Conservation (phyloP, 2,888 invertebrate species). For the Monochamus alternatus region DNA sequence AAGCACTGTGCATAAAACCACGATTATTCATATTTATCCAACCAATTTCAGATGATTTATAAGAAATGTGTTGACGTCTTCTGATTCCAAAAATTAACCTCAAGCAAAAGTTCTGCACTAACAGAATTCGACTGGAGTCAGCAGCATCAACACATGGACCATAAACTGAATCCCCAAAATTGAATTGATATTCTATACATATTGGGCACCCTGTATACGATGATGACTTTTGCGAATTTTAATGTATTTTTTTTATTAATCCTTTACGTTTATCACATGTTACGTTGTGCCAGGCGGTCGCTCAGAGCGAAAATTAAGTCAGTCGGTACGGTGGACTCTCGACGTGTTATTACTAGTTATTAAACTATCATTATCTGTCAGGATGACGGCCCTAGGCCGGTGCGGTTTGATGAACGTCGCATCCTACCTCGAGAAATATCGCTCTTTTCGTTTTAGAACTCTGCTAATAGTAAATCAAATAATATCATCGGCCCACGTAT, state of each 20-base stretch:
- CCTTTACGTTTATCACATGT: conserved; percentile 1
- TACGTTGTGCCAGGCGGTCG: conserved; percentile 9
- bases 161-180: too few relatives aligned
- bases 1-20: too few relatives aligned
- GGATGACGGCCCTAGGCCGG: conserved; percentile 22
- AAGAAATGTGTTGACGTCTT: too few relatives aligned
- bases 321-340: conserved; percentile 12
- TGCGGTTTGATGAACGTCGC: conserved; percentile 26
- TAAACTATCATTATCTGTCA: conserved; percentile 33
- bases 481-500: conserved; percentile 13
- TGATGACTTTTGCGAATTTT: neutral
- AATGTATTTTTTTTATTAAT: neutral
- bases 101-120: too few relatives aligned
- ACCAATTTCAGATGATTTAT: too few relatives aligned
- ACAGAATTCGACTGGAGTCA: too few relatives aligned
- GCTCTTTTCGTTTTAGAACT: conserved; percentile 7
- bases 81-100: too few relatives aligned
- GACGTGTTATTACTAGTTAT: conserved; percentile 29
- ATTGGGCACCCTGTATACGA: neutral
- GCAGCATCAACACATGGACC: too few relatives aligned
- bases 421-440: conserved; percentile 2
- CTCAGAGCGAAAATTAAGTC: conserved; percentile 28
- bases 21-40: too few relatives aligned
- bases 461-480: conserved; percentile 21
- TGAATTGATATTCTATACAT: too few relatives aligned